These are phyloP conservation scores for Gracilinanus agilis DNA, from an alignment of 2,113 vertebrate genomes.

Conservation along the genomic window DNA sequence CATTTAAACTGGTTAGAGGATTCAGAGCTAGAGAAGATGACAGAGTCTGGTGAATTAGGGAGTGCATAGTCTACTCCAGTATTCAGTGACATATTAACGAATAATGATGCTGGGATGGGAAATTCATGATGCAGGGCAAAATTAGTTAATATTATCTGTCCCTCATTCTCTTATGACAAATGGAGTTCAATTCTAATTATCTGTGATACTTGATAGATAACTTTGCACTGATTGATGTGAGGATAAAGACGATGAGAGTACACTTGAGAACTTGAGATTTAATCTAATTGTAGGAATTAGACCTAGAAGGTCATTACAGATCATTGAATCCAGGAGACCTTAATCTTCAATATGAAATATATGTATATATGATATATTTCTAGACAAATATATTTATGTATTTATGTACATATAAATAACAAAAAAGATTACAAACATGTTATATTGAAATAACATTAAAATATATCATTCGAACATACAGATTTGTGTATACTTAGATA, in stretches of 20 bases:
- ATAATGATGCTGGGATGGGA: not conserved
- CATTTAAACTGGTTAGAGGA: not conserved
- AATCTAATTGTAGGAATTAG: not conserved
- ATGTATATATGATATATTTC: no score
- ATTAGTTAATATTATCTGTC: not conserved
- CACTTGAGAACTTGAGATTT: not conserved
- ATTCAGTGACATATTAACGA: not conserved
- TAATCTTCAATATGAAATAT: no score
- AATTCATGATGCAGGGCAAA: not conserved
- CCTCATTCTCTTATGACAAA: slow-evolving; percentile 16
- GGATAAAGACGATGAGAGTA: not conserved
- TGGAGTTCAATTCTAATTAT: not conserved
- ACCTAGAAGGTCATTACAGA: not conserved
- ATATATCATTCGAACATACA: not conserved
- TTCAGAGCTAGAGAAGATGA: not conserved
- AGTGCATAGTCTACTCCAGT: not conserved
- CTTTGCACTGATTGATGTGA: not conserved
- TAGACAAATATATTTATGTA: no score
- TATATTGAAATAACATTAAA: not conserved
- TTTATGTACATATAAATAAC: not conserved
- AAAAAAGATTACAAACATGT: not conserved
- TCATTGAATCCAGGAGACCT: not conserved
- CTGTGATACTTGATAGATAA: not conserved
- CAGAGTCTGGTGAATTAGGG: not conserved
- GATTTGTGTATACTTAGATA: not conserved